Evolutionary conservation across 2,888 invertebrate species (phyloP).

Genomic region (Caenorhabditis macrosperma): DNA sequence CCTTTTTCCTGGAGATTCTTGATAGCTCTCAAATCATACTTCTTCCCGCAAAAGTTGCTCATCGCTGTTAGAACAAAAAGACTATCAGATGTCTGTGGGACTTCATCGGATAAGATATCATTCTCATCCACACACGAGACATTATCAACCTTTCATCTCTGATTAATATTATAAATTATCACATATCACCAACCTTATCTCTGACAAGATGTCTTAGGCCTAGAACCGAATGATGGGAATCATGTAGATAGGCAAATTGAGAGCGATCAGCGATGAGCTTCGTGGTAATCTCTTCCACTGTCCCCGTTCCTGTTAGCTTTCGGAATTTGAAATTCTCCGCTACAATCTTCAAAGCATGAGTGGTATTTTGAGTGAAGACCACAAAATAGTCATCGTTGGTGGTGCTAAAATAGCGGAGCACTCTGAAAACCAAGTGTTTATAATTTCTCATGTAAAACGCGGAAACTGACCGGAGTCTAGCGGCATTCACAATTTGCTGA

Average conservation of each 20-base stretch:
- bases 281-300: constrained; percentile 21
- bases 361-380: constrained; percentile 95
- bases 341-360: constrained; percentile 89
- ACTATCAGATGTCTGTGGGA: constrained; percentile 34
- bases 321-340: constrained; percentile 86
- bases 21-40: constrained; percentile 83
- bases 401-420: constrained; percentile 91
- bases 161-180: not conserved
- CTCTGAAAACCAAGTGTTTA: constrained; percentile 82
- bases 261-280: constrained; percentile 5
- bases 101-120: constrained; percentile 2
- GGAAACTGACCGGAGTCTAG: constrained; percentile 51
- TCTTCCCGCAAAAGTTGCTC: constrained; percentile 94
- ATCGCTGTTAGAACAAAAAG: constrained; percentile 92
- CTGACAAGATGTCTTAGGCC: constrained; percentile 89
- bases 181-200: constrained; percentile 28
- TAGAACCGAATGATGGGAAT: constrained; percentile 95
- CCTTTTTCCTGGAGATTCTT: constrained; percentile 63
- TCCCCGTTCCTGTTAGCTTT: not conserved
- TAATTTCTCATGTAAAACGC: not conserved
- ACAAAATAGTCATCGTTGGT: constrained; percentile 88
- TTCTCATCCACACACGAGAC: constrained; percentile 50
- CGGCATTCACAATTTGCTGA: constrained; percentile 88
- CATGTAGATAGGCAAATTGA: constrained; percentile 83
- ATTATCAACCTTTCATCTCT: constrained; percentile 38